Base-by-base conservation (phyloP, 2,797 vertebrate species). In the Pterois miles region DNA sequence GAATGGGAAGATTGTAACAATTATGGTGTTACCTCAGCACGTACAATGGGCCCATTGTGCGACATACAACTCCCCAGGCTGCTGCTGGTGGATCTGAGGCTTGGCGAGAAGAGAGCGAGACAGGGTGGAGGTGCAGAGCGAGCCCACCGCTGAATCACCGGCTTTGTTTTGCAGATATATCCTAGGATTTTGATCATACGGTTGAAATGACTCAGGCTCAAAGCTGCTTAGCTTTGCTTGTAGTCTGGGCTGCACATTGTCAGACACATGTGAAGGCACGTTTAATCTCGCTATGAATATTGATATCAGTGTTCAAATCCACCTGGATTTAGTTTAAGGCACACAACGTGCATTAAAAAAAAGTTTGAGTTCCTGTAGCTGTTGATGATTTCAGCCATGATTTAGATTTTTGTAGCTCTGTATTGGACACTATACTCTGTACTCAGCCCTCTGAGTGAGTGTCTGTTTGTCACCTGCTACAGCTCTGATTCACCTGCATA, bases 1-100 rank as follows among this genome's bases (percentile, higher is more conserved):
- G 92, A 93, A 93, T 86, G 81, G 79, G 67, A 92, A 87, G 90
- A 91, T 82, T 90, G 89, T 89, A 87, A 88, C 92, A 94, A 93
- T 94, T 88, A 92, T 76, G 80, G 82, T 73, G 86, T 92, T 93
- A 92, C 89, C 89, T 89, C 83, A 29, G 74, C 46, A n/a, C 25
- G 31, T 27, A 93, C 92, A 95, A 94, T 82, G 82, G 78, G 23
- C 27, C 64, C 86, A 85, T 95, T 95, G 93, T 93, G 82, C 5
- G 34, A n/a, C 22, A 22, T 66, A 68, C 71, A 85, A 70, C 85
- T 89, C 81, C 80, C 83, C 59, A 7, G 76, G 85, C 85, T 75
- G 85, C 85, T 76, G 88, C 83, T 87, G 90, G 85, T 87, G 86
- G 88, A 89, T 90, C 91, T 88, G 89, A 92, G 87, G 89, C 85